These are phyloP conservation scores for Horisme vitalbata DNA, from an alignment of 2,888 invertebrate species.

Conservation along the genomic window DNA sequence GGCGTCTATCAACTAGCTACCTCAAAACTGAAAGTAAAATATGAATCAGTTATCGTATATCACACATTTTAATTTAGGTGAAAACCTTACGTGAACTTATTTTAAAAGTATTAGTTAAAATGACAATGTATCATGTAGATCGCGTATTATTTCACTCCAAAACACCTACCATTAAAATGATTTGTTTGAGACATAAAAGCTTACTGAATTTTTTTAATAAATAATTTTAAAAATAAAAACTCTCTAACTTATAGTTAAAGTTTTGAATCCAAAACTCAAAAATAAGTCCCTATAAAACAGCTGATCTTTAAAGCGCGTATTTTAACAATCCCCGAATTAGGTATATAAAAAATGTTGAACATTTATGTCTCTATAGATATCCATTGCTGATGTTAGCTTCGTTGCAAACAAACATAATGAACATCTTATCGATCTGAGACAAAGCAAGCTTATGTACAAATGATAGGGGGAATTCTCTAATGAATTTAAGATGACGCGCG, in stretches of 20 bases:
- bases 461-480: conserved; percentile 36
- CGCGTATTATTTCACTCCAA: conserved; percentile 57
- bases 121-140: conserved; percentile 48
- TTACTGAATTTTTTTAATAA: conserved; percentile 68
- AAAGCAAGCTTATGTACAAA: conserved; percentile 61
- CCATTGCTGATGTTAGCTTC: conserved; percentile 73
- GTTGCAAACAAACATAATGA: conserved; percentile 75
- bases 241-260: conserved; percentile 82
- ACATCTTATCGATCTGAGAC: conserved; percentile 65
- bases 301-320: conserved; percentile 51
- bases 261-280: conserved; percentile 81
- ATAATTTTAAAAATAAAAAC: conserved; percentile 63
- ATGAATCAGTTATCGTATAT: conserved; percentile 59
- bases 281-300: conserved; percentile 76
- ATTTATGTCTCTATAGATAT: conserved; percentile 54
- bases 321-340: conserved; percentile 39
- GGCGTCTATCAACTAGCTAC: conserved; percentile 69
- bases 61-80: conserved; percentile 76
- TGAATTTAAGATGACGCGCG: conserved; percentile 37
- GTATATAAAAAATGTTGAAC: conserved; percentile 25
- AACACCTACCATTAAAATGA: conserved; percentile 50
- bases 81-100: conserved; percentile 51
- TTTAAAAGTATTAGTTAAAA: conserved; percentile 30
- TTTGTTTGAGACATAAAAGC: conserved; percentile 65
- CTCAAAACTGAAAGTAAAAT: conserved; percentile 65